A percentile compares a stretch with the other conserved stretches of the same genome.
Evolutionary conservation across 2,888 invertebrate genomes (phyloP).

Genomic region (Noctua fimbriata): DNA sequence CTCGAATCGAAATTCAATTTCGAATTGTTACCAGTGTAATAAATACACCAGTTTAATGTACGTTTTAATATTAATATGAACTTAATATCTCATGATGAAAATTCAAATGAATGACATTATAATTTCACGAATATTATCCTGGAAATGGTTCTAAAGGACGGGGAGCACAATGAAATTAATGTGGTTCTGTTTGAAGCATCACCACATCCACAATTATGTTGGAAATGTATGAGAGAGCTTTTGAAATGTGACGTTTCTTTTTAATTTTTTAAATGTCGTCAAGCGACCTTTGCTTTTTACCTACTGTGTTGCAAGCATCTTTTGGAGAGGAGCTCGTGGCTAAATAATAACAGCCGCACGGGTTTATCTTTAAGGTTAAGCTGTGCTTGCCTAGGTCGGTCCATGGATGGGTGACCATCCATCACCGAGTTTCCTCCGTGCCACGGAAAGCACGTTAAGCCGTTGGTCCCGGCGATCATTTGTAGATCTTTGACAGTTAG

Average conservation of each 20-base stretch:
- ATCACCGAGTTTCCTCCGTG: too few species aligned
- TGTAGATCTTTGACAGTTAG: too few species aligned
- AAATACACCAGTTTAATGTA: slow-evolving; percentile 31
- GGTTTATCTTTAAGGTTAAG: too few species aligned
- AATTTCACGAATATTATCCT: slow-evolving; percentile 46
- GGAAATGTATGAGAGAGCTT: slow-evolving; percentile 35
- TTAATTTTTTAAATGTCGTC: slow-evolving; percentile 5
- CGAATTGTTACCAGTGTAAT: slow-evolving; percentile 15
- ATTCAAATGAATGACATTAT: slow-evolving; percentile 49
- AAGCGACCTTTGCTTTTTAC: background rate
- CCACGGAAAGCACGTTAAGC: too few species aligned
- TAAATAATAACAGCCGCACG: too few species aligned
- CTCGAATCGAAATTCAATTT: slow-evolving; percentile 29
- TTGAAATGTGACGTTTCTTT: slow-evolving; percentile 7
- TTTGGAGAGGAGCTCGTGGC: too few species aligned
- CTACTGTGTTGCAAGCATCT: background rate
- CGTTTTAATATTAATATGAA: slow-evolving; percentile 28
- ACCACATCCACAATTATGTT: slow-evolving; percentile 57
- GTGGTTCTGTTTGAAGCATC: slow-evolving; percentile 47
- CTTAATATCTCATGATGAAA: slow-evolving; percentile 44
- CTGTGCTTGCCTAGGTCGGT: too few species aligned
- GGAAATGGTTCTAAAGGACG: slow-evolving; percentile 32
- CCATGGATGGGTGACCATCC: too few species aligned
- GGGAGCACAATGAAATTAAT: slow-evolving; percentile 57
- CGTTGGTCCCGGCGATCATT: too few species aligned